phyloP scores from a whole-genome alignment of 2,113 vertebrate species.

The Rhinichthys klamathensis region DNA sequence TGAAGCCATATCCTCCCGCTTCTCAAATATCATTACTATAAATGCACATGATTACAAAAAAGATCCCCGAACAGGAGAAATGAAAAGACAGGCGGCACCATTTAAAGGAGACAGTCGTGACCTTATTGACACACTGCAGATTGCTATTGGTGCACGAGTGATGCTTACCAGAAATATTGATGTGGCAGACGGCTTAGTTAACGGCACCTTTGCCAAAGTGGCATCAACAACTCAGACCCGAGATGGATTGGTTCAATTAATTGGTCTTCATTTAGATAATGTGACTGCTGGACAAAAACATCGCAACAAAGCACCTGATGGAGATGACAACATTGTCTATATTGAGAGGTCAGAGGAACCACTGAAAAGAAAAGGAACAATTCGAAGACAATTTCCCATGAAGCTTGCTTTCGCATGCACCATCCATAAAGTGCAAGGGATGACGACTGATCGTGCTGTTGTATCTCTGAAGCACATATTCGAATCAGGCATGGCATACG shows the following conservation, averaged over 20 bases:
- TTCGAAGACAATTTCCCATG: slow-evolving; percentile 20
- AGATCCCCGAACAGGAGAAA: slow-evolving; percentile 21
- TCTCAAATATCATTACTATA: slow-evolving; percentile 28
- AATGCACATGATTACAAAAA: slow-evolving; percentile 47
- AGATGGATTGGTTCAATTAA: slow-evolving; percentile 26
- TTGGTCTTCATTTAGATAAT: slow-evolving; percentile 36
- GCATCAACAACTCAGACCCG: neutral
- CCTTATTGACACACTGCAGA: slow-evolving; percentile 37
- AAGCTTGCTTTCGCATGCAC: too few relatives aligned
- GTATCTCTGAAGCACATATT: slow-evolving; percentile 43
- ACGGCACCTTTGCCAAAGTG: slow-evolving; percentile 39
- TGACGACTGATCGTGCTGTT: slow-evolving; percentile 42
- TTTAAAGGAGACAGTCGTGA: slow-evolving; percentile 24
- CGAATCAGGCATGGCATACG: slow-evolving; percentile 2
- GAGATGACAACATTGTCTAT: neutral
- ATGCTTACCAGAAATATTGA: slow-evolving; percentile 52
- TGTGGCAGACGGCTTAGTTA: slow-evolving; percentile 43
- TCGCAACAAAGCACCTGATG: neutral
- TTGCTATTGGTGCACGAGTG: neutral
- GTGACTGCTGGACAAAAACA: neutral
- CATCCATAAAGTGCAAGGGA: slow-evolving; percentile 54
- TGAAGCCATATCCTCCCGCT: neutral
- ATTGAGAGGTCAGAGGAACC: slow-evolving; percentile 51
- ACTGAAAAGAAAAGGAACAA: slow-evolving; percentile 35
- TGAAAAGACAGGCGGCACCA: neutral